These are phyloP conservation scores for Megalops cyprinoides DNA, from an alignment of 2,797 vertebrate species.

Conservation along the genomic window DNA sequence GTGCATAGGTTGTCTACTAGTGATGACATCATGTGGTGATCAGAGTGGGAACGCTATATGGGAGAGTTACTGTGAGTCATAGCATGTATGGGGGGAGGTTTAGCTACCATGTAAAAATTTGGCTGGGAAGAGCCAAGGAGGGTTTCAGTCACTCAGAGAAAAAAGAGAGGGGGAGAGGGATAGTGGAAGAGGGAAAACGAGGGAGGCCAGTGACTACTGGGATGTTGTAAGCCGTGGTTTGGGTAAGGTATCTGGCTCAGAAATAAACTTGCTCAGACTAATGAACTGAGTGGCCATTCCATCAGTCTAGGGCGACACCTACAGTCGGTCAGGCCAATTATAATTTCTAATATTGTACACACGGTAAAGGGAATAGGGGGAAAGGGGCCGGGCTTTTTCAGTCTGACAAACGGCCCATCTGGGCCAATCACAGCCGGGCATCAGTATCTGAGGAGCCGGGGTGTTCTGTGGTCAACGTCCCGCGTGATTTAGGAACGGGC, in stretches of 20 bases:
- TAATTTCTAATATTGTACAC: neutral
- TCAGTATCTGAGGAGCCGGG: too few species aligned
- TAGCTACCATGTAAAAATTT: neutral
- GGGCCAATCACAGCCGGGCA: too few species aligned
- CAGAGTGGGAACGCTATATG: neutral
- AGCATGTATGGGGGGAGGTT: neutral
- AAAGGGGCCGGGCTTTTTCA: too few species aligned
- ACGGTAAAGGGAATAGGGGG: too few species aligned
- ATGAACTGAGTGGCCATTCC: neutral
- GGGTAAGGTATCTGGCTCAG: neutral
- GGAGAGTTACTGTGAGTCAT: too few species aligned
- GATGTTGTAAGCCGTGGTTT: too few species aligned
- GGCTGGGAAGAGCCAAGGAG: neutral
- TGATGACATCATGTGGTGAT: neutral
- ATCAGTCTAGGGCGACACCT: neutral
- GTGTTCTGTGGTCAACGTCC: neutral
- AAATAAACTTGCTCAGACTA: neutral
- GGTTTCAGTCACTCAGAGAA: slow-evolving; percentile 11
- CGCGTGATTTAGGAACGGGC: neutral
- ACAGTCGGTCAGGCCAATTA: neutral
- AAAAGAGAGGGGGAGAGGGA: neutral
- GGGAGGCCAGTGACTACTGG: too few species aligned
- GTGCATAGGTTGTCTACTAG: neutral
- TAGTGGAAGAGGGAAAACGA: neutral
- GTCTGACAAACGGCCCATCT: too few species aligned